These are phyloP conservation scores for Drosophila sechellia DNA, from an alignment of 1,140 invertebrate species.

Conservation along the genomic window DNA sequence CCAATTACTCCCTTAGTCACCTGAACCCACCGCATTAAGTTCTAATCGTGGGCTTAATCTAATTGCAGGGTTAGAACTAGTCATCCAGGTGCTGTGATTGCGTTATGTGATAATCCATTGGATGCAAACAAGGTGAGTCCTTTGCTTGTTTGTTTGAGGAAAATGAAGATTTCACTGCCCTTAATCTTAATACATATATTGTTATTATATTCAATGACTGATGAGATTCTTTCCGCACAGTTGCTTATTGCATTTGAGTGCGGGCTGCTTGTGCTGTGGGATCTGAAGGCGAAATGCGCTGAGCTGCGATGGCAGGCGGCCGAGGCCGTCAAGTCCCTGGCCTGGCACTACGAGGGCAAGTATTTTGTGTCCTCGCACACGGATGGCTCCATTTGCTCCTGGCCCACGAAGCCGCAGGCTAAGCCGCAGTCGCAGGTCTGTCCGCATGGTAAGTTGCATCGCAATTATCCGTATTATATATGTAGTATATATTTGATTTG, in stretches of 20 bases:
- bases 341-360: conserved; percentile 99
- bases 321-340: conserved; percentile 93
- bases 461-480: background rate
- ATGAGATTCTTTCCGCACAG: conserved; percentile 85
- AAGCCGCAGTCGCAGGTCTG: conserved; percentile 93
- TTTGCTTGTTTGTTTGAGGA: background rate
- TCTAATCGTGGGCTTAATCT: background rate
- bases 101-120: conserved; percentile 97
- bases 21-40: background rate
- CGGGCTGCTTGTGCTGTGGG: conserved; percentile 98
- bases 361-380: conserved; percentile 98
- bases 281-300: conserved; percentile 92
- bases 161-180: background rate
- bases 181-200: background rate
- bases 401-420: conserved; percentile 90
- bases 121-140: conserved; percentile 95
- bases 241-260: conserved; percentile 98
- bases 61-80: conserved; percentile 93
- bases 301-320: conserved; percentile 92
- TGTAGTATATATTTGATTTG: conserved; percentile 4
- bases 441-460: conserved; percentile 92
- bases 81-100: conserved; percentile 97
- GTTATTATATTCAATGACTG: background rate
- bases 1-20: too few relatives aligned
- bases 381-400: conserved; percentile 97